Percentiles rank a stretch among this genome's conserved stretches.
Conservation (phyloP, 2,888 invertebrate genomes). For the Encarsia formosa region DNA sequence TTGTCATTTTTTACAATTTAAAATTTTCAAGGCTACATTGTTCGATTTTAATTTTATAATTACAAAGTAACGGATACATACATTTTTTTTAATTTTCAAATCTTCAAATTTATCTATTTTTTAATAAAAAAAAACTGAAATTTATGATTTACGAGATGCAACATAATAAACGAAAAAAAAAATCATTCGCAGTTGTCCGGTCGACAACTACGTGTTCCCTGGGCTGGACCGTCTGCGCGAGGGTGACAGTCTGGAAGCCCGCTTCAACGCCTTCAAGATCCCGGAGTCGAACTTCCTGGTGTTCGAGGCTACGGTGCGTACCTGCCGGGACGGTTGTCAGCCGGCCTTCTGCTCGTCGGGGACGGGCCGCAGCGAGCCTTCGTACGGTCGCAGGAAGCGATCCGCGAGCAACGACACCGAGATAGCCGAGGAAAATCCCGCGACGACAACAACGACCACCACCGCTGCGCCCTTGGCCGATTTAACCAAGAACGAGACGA, state of each 20-base stretch:
- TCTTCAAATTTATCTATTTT: too few species aligned
- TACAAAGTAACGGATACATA: too few species aligned
- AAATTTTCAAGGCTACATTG: too few species aligned
- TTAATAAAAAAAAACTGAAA: too few species aligned
- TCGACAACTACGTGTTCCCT: conserved; percentile 88
- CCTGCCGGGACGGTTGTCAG: conserved; percentile 85
- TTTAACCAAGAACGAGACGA: conserved; percentile 29
- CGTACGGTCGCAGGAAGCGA: conserved; percentile 69
- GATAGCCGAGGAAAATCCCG: conserved; percentile 38
- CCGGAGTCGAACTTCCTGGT: conserved; percentile 91
- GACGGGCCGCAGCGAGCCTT: conserved; percentile 75
- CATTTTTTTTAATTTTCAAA: too few species aligned
- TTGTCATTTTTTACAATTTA: too few species aligned
- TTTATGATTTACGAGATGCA: too few species aligned
- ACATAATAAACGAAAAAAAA: too few species aligned
- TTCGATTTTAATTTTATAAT: too few species aligned
- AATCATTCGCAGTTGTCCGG: conserved; percentile 73
- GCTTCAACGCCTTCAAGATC: conserved; percentile 91
- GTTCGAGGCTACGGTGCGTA: conserved; percentile 86
- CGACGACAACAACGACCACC: conserved; percentile 31
- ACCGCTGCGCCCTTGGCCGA: not conserved
- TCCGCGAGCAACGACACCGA: conserved; percentile 34
- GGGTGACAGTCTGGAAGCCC: conserved; percentile 82
- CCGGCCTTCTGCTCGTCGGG: conserved; percentile 81
- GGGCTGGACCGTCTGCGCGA: conserved; percentile 81